Conservation (phyloP, 2,888 invertebrate genomes). For the Entomobrya proxima region DNA sequence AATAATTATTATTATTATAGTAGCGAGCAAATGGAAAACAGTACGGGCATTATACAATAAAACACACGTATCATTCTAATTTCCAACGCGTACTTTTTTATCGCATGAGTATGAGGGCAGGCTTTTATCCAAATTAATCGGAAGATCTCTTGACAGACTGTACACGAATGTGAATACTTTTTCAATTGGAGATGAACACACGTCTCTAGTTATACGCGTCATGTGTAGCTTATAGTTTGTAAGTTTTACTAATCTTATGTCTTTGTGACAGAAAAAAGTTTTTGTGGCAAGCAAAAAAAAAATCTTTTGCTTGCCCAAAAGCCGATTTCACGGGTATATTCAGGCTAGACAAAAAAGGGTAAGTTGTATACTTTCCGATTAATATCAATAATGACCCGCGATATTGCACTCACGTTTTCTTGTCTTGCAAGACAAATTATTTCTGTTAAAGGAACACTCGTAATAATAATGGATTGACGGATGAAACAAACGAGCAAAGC, state of each 20-base stretch:
- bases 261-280: not conserved
- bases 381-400: slow-evolving; percentile 33
- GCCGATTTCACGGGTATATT: not conserved
- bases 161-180: slow-evolving; percentile 16
- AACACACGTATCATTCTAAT: slow-evolving; percentile 13
- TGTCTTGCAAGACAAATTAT: not conserved
- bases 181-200: not conserved
- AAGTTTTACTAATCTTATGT: not conserved
- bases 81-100: not conserved
- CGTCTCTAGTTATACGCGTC: not conserved
- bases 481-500: too few species aligned
- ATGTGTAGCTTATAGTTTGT: not conserved
- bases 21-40: not conserved
- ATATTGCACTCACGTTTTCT: slow-evolving; percentile 29
- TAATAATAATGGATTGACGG: too few species aligned
- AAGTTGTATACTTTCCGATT: slow-evolving; percentile 7
- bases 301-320: not conserved
- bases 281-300: not conserved
- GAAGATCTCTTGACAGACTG: slow-evolving; percentile 35
- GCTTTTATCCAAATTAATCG: slow-evolving; percentile 49
- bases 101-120: not conserved
- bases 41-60: not conserved
- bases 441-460: not conserved
- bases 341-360: too few species aligned
- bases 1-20: slow-evolving; percentile 4